Conservation (phyloP, 2,113 vertebrate genomes). For the Baryphthengus martii region DNA sequence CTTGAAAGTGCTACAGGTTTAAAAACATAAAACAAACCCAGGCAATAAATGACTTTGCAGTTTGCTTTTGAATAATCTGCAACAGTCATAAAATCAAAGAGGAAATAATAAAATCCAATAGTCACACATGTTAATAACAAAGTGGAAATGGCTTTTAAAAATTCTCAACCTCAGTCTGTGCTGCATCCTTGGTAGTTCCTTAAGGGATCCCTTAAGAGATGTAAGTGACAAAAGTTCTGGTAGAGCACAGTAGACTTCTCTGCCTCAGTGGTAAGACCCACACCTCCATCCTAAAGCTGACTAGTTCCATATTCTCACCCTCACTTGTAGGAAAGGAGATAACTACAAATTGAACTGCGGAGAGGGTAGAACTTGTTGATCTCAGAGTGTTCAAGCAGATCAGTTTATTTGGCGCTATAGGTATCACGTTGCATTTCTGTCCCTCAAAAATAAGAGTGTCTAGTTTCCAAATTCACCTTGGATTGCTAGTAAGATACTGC, state of each 20-base stretch:
- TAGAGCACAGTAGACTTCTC: neutral
- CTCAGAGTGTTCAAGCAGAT: neutral
- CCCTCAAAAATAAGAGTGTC: neutral
- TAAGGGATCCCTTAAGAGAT: neutral
- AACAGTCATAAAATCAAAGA: conserved; percentile 30
- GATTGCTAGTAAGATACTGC: neutral
- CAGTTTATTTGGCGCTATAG: neutral
- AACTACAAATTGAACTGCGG: neutral
- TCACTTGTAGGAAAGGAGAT: neutral
- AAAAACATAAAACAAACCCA: neutral
- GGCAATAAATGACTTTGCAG: conserved; percentile 2
- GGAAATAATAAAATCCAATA: conserved; percentile 27
- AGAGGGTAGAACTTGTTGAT: neutral
- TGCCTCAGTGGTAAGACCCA: neutral
- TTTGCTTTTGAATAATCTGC: conserved; percentile 17
- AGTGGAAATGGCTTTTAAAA: conserved; percentile 24
- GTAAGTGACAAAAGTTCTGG: neutral
- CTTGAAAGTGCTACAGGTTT: neutral
- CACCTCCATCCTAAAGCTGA: neutral
- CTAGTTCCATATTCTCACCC: neutral
- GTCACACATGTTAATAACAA: neutral
- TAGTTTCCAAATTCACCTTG: neutral
- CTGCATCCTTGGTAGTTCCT: neutral
- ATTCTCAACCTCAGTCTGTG: neutral
- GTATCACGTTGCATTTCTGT: neutral